Base-by-base conservation (phyloP, 2,797 vertebrate species). In the Leptodactylus fallax region DNA sequence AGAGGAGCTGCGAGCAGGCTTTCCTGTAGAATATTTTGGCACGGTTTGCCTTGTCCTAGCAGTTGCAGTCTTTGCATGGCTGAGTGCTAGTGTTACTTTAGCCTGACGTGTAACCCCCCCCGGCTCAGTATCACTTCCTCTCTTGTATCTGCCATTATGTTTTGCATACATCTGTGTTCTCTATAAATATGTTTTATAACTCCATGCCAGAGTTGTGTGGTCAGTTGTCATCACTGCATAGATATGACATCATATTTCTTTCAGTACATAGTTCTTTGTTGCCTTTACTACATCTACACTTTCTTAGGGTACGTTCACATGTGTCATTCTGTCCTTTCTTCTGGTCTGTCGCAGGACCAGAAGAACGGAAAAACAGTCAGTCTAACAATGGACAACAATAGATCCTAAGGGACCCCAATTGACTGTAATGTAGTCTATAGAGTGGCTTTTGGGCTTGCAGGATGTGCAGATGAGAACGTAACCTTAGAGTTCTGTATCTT, bases 81-180 rank as follows among this genome's bases (percentile, higher is more conserved):
- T 82, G 45, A 53, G 9, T 53, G 60, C n/a, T n/a, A n/a, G n/a
- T n/a, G n/a, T n/a, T n/a, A 8, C 61, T 25, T 23, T 53, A 14
- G 47, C 77, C 49, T 27, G 7, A 19, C 7, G 53, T 58, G 77
- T 74, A 47, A 10, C 7, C n/a, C 14, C n/a, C 14, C 1, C 36
- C 45, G 11, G 82, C 36, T 51, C 17, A 0, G 77, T 80, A 53
- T 77, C 55, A 53, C 45, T 67, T 0, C 82, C 14, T 61, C 2
- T 51, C 25, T 71, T 79, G 7, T 23, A 9, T 21, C 61, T 2
- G 2, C 27, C 23, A 23, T 56, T 63, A 7, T 5, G 0, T 71
- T 84, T 23, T 13, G 79, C 84, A 89, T 89, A 86, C 83, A 86
- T 58, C 69, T 85, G 87, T 49, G 23, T 56, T 55, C 49, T 12